Percentiles rank a stretch among this genome's conserved stretches.
These are phyloP conservation scores for Limnothrissa miodon DNA, from an alignment of 2,113 vertebrate species.

Conservation along the genomic window DNA sequence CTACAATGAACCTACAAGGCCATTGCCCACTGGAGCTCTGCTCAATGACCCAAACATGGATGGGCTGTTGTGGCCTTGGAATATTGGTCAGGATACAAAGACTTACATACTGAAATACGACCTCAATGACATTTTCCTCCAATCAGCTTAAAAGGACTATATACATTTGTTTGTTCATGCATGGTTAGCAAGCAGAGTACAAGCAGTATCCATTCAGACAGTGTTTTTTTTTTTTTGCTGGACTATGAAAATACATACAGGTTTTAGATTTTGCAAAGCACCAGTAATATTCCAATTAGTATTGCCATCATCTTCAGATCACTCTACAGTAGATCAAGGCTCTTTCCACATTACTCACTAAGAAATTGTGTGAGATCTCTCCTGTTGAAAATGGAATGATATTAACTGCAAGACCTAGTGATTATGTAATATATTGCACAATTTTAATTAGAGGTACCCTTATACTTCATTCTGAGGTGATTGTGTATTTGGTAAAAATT, in stretches of 20 bases:
- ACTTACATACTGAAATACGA: slow-evolving; percentile 25
- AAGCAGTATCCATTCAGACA: slow-evolving; percentile 42
- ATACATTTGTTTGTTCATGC: slow-evolving; percentile 57
- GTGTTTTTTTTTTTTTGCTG: not conserved
- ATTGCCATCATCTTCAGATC: slow-evolving; percentile 7
- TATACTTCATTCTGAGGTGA: slow-evolving; percentile 36
- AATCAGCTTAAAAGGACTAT: slow-evolving; percentile 26
- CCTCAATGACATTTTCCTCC: not conserved
- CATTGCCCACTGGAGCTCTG: not conserved
- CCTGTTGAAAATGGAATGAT: not conserved
- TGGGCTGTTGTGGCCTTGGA: not conserved
- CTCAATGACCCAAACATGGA: not conserved
- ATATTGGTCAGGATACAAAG: slow-evolving; percentile 3
- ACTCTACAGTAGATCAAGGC: not conserved
- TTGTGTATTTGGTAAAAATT: slow-evolving; percentile 55
- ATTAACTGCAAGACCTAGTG: not conserved
- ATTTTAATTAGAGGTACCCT: slow-evolving; percentile 25
- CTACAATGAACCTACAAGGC: not conserved
- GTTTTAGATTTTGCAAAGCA: slow-evolving; percentile 11
- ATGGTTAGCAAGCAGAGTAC: slow-evolving; percentile 54
- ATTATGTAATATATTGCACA: slow-evolving; percentile 3
- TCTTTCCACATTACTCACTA: not conserved
- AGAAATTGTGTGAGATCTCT: slow-evolving; percentile 4
- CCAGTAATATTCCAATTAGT: not conserved
- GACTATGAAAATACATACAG: not conserved